Evolutionary conservation across 2,888 invertebrate species (phyloP), one percentile per base, ranked within the genome.

Genomic region (Trachelus stipa): DNA sequence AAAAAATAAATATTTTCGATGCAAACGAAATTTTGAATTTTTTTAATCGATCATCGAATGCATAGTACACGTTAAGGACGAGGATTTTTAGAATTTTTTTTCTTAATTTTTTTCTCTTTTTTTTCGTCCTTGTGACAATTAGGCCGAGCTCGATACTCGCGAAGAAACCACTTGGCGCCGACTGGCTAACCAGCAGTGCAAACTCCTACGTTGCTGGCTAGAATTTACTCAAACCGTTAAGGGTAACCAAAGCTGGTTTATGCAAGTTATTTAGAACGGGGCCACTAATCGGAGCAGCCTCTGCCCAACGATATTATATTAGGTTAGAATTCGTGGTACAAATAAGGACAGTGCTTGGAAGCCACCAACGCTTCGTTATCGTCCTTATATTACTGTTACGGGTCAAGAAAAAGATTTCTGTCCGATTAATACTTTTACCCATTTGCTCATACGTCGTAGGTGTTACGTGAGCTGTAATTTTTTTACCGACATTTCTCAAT

Each of bases 91-190:
- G 68, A 74, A 77, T 80, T 78, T 80, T 79, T 37, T 0, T 37
- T 56, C 40, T 40, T 15, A 15, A 15, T 9, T 23, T 56, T 23
- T 9, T 23, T 40, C 6, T 56, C 15, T 15, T 9, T 40, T 56
- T 40, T 56, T 56, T 83, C 79, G 80, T 81, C 82, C 81, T 83
- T 82, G 81, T 81, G 80, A 81, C 79, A 81, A 82, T 84, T 82
- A 77, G 78, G 76, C 79, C 74, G 79, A 73, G 79, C 79, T 40
- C 75, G 73, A 34, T 73, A 78, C 74, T 68, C 71, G 77, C 74
- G 79, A 77, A 83, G 82, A 83, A 86, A 84, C 84, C 88, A 88
- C 87, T 90, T 90, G 89, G 83, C 89, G 84, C 77, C 80, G 79
- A 83, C 77, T 79, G 78, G 84, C 87, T 90, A 90, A 90, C 81